Conservation (phyloP, 2,797 vertebrate genomes). For the Sciaenops ocellatus region DNA sequence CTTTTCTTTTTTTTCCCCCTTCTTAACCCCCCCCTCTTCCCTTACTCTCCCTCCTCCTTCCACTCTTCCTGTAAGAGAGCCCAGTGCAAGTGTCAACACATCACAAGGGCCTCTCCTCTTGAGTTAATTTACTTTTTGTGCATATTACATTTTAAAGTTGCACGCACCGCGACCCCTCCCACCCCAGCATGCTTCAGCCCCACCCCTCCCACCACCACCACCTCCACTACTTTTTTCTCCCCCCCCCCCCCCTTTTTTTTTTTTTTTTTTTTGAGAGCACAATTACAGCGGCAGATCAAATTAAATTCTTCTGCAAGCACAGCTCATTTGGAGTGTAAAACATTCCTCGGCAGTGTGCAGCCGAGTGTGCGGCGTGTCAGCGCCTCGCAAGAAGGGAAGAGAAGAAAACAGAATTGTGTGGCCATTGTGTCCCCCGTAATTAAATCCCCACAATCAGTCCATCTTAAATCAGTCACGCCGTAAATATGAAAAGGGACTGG, state of each 20-base stretch:
- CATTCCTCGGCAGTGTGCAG: constrained; percentile 82
- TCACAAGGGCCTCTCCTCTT: constrained; percentile 91
- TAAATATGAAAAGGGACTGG: constrained; percentile 81
- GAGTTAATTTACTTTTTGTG: constrained; percentile 93
- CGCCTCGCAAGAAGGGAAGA: constrained; percentile 78
- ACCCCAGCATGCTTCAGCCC: constrained; percentile 50
- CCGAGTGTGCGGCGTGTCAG: constrained; percentile 82
- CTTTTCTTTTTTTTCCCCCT: background rate
- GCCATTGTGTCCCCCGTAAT: constrained; percentile 87
- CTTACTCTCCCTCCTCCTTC: constrained; percentile 73
- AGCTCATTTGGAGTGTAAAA: constrained; percentile 87
- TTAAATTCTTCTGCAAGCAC: constrained; percentile 87
- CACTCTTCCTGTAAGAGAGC: constrained; percentile 80
- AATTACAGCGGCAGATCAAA: constrained; percentile 87
- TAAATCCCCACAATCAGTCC: constrained; percentile 87
- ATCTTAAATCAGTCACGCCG: constrained; percentile 86
- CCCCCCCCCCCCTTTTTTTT: too few species aligned
- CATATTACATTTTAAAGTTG: constrained; percentile 86
- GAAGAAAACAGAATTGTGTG: constrained; percentile 84
- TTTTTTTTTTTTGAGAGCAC: constrained; percentile 78
- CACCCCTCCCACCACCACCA: background rate
- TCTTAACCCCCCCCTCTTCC: constrained; percentile 68
- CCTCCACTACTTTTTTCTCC: constrained; percentile 25
- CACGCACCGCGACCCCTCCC: constrained; percentile 70
- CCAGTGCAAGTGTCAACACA: constrained; percentile 97